Evolutionary conservation across 2,797 vertebrate species (phyloP), one percentile per base, ranked within the genome.

Genomic region (Cirrhinus molitorella): DNA sequence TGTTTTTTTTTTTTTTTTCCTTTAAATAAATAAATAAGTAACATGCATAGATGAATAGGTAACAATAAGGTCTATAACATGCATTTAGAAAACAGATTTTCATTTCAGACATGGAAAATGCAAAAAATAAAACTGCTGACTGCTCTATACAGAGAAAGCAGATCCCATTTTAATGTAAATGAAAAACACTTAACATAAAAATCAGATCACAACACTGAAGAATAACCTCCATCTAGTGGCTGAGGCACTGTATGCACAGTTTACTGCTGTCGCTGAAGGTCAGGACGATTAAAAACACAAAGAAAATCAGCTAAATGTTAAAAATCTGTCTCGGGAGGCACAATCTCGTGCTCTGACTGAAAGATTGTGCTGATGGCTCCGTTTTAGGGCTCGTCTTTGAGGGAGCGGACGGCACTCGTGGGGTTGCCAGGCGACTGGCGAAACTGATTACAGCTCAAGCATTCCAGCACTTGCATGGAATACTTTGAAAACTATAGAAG

Each of bases 211-310:
- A 11, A 13, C 37, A 45, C 66, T 77, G 28, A 76, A 74, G 19
- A 81, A 55, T 59, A 84, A 66, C 68, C 49, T 65, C 83, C 83
- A 86, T 77, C 82, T 86, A 83, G 76, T 85, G 86, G 86, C 51
- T 78, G n/a, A 81, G 49, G 28, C 43, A 10, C 17, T 57, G 71
- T 79, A 43, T 65, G 21, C 63, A 61, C 31, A 70, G n/a, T 21
- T 74, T 23, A 19, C 21, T 63, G n/a, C 31, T 43, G 61, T 53
- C 28, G 28, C 12, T 43, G 40, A 49, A 67, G 70, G 47, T 67
- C 43, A 67, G n/a, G 7, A n/a, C 9, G 51, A 28, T 75, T 80
- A 21, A 67, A 79, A 74, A 47, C 61, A 37, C 19, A 40, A 40
- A 31, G 25, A 34, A 34, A 74, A 57, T 45, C 63, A 79, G 61